Conservation (phyloP, 2,113 vertebrate species). For the Xiphorhynchus elegans region DNA sequence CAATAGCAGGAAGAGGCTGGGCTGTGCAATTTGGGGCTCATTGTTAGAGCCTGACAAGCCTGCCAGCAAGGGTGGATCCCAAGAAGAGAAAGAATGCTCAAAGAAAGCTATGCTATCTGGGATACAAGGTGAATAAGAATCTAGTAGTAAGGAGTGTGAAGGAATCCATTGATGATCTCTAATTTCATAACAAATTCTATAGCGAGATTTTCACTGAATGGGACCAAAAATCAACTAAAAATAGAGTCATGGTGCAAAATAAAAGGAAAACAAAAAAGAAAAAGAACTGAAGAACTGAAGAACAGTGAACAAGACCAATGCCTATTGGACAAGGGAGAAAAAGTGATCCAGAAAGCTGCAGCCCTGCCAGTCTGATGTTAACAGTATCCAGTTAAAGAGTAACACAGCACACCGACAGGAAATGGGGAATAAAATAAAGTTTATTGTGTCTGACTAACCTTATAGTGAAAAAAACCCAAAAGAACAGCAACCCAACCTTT, state of each 20-base stretch:
- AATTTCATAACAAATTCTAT: neutral
- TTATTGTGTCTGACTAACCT: neutral
- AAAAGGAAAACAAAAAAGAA: neutral
- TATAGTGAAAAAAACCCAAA: neutral
- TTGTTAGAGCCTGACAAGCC: conserved; percentile 3
- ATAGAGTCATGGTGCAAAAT: neutral
- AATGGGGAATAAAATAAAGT: neutral
- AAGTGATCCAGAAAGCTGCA: neutral
- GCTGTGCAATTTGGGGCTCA: conserved; percentile 9
- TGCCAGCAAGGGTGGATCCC: conserved; percentile 38
- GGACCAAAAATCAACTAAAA: neutral
- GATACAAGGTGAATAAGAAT: neutral
- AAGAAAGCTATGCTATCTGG: neutral
- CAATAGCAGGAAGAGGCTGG: conserved; percentile 33
- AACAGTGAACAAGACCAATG: neutral
- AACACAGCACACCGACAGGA: neutral
- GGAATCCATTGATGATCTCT: neutral
- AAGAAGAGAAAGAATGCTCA: conserved; percentile 13
- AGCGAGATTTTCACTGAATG: neutral
- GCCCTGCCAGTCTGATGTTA: neutral
- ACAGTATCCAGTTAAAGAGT: neutral
- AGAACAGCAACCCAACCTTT: neutral
- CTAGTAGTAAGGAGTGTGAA: neutral
- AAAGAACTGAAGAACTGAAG: neutral
- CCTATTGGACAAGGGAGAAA: neutral